A percentile compares a stretch with the other conserved stretches of the same genome.
phyloP scores from a whole-genome alignment of 1,140 invertebrate genomes.

The Aricia agestis region DNA sequence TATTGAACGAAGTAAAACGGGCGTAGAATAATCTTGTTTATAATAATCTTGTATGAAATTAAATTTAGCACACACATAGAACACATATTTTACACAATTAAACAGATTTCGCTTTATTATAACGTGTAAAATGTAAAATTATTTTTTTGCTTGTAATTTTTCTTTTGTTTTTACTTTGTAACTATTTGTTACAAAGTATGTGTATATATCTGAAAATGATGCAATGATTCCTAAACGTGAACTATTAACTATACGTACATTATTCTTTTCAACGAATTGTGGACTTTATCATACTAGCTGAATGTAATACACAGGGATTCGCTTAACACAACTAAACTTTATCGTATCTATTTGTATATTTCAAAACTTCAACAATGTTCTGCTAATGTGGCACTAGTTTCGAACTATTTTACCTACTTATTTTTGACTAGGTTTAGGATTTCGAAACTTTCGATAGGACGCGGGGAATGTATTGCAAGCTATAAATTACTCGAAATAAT shows the following conservation, averaged over 20 bases:
- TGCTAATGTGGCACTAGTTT: conserved; percentile 9
- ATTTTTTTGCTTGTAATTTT: too few species aligned
- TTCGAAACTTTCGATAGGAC: not conserved
- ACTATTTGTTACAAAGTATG: too few species aligned
- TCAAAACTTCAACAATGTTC: conserved; percentile 6
- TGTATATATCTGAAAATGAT: not conserved
- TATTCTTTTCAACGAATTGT: not conserved
- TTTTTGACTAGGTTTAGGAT: conserved; percentile 13
- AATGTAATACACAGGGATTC: not conserved
- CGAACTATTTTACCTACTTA: conserved; percentile 13
- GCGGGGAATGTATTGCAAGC: conserved; percentile 11
- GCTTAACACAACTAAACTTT: not conserved
- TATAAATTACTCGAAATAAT: not conserved
- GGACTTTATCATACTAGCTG: not conserved
- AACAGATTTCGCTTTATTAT: too few species aligned
- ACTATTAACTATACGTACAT: too few species aligned
- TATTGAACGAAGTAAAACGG: too few species aligned
- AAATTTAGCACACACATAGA: too few species aligned
- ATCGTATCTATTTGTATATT: conserved; percentile 13
- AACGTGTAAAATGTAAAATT: too few species aligned
- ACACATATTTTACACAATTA: too few species aligned
- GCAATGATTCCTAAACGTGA: too few species aligned
- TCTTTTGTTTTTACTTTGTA: too few species aligned
- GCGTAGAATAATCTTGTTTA: too few species aligned
- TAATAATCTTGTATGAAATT: too few species aligned